Percentiles rank a stretch among this genome's conserved stretches.
These are phyloP conservation scores for Diarsia dahlii DNA, from an alignment of 2,888 invertebrate species.

Conservation along the genomic window DNA sequence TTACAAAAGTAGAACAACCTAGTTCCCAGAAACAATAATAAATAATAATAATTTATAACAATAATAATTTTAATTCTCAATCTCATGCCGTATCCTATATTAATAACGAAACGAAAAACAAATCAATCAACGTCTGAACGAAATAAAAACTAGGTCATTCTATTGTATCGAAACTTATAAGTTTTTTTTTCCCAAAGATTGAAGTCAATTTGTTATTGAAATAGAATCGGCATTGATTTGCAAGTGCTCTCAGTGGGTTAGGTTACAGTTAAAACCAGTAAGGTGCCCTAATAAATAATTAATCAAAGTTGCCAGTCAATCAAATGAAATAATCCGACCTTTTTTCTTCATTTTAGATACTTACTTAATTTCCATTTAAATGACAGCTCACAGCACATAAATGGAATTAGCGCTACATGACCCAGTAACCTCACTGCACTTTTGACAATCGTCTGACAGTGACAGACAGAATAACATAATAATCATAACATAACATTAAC, in stretches of 20 bases:
- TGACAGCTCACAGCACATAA: not conserved
- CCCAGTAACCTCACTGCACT: not conserved
- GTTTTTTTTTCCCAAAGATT: constrained; percentile 39
- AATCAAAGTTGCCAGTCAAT: constrained; percentile 29
- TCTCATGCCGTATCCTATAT: constrained; percentile 35
- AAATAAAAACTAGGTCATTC: constrained; percentile 53
- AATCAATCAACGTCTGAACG: constrained; percentile 56
- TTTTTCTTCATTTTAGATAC: constrained; percentile 4
- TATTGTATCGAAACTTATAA: constrained; percentile 54
- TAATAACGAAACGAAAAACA: constrained; percentile 34
- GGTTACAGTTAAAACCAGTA: constrained; percentile 53
- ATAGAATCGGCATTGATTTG: constrained; percentile 59
- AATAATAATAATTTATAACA: constrained; percentile 34
- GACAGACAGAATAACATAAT: not conserved
- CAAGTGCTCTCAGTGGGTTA: constrained; percentile 50
- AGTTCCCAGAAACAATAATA: constrained; percentile 32
- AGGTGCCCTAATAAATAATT: constrained; percentile 34
- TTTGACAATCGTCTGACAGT: constrained; percentile 8
- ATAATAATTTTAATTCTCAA: constrained; percentile 31
- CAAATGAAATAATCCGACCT: constrained; percentile 11
- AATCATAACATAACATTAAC: too few relatives aligned
- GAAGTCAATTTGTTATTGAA: constrained; percentile 62
- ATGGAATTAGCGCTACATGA: not conserved
- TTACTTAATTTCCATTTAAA: not conserved
- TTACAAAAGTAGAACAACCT: constrained; percentile 27